phyloP scores from a whole-genome alignment of 2,888 invertebrate genomes.

The Girardia tigrina region DNA sequence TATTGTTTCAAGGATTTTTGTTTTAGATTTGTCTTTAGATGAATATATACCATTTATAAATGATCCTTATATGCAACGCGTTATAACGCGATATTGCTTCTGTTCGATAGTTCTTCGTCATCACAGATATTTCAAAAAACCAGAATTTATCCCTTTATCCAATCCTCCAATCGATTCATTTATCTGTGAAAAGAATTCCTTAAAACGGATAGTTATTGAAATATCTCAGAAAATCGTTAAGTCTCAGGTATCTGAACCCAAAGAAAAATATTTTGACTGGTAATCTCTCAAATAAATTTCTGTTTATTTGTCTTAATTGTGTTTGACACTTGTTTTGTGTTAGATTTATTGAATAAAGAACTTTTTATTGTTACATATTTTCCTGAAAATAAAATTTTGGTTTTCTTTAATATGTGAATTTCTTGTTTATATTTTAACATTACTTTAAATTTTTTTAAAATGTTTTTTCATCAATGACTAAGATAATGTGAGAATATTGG shows the following conservation, averaged over 20 bases:
- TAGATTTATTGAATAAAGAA: not conserved
- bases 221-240: conserved; percentile 1
- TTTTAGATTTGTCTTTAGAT: not conserved
- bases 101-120: not conserved
- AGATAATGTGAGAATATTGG: too few relatives aligned
- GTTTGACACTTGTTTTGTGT: not conserved
- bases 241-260: too few relatives aligned
- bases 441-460: too few relatives aligned
- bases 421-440: too few relatives aligned
- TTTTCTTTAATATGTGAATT: too few relatives aligned
- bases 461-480: too few relatives aligned
- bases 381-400: too few relatives aligned
- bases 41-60: not conserved
- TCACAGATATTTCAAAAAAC: conserved; percentile 16
- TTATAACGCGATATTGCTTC: not conserved
- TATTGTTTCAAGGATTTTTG: not conserved
- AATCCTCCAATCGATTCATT: not conserved
- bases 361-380: not conserved
- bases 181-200: not conserved
- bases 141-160: not conserved
- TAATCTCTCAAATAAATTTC: too few relatives aligned
- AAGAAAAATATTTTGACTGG: too few relatives aligned
- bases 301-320: conserved; percentile 16
- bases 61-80: not conserved
- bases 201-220: not conserved